Percentiles rank a stretch among this genome's conserved stretches.
phyloP scores from a whole-genome alignment of 2,797 vertebrate species.

The Squalus acanthias region DNA sequence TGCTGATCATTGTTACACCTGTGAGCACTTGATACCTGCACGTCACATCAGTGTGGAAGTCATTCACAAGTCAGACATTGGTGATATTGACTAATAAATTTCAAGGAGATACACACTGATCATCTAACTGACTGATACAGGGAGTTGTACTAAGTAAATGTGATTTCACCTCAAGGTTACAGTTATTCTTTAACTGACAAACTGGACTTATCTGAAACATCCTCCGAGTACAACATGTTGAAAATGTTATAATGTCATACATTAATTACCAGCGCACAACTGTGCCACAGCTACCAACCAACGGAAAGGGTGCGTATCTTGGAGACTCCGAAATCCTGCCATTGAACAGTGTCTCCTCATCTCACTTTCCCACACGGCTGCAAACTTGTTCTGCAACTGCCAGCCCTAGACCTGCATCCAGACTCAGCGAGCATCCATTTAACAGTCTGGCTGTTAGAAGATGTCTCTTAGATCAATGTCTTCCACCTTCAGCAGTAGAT shows the following conservation, averaged over 20 bases:
- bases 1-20: not conserved
- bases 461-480: no score
- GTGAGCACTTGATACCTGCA: not conserved
- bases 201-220: slow-evolving; percentile 47
- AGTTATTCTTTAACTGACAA: slow-evolving; percentile 41
- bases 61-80: not conserved
- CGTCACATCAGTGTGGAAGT: not conserved
- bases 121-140: no score
- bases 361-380: not conserved
- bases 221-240: not conserved
- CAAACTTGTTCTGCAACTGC: not conserved
- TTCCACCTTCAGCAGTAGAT: not conserved
- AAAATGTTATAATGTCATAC: not conserved
- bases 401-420: not conserved
- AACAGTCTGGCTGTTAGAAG: not conserved
- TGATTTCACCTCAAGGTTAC: slow-evolving; percentile 46
- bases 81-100: not conserved
- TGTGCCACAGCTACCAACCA: not conserved
- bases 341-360: not conserved
- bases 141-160: slow-evolving; percentile 29
- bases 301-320: not conserved
- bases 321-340: not conserved
- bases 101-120: not conserved
- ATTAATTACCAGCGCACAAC: not conserved
- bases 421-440: not conserved